A percentile compares a stretch with the other conserved stretches of the same genome.
phyloP scores from a whole-genome alignment of 2,113 vertebrate species.

The Amphilophus citrinellus region DNA sequence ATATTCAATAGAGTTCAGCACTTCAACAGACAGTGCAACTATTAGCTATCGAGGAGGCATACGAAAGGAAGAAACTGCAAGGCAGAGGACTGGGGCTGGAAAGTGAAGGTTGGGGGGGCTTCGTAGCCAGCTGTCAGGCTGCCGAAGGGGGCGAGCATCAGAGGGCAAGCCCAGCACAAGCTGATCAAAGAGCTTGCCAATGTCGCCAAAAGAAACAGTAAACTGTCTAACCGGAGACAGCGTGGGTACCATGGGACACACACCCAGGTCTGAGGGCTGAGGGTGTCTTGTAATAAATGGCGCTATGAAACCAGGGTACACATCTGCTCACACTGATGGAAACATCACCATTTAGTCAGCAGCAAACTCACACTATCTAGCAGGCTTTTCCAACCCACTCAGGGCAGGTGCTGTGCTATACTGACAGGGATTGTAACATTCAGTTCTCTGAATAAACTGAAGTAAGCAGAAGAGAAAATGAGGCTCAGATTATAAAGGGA shows the following conservation, averaged over 20 bases:
- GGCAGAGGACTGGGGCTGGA: neutral
- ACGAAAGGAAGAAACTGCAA: neutral
- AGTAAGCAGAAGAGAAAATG: conserved; percentile 12
- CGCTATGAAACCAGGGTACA: neutral
- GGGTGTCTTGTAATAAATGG: too few relatives aligned
- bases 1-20: neutral
- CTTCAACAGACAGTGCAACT: neutral
- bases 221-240: rapidly evolving
- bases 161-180: neutral
- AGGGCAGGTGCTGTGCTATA: neutral
- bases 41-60: rapidly evolving
- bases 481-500: conserved; percentile 13
- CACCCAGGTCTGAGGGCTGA: too few relatives aligned
- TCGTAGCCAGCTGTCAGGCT: neutral
- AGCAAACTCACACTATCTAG: neutral
- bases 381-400: neutral
- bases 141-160: neutral
- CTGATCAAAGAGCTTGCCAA: neutral
- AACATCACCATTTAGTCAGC: neutral
- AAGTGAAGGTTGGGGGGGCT: neutral
- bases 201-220: neutral
- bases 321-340: neutral
- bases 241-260: neutral
- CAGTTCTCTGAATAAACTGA: neutral
- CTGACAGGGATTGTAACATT: neutral